These are phyloP conservation scores for Kuschelorhynchus macadamiae DNA, from an alignment of 2,888 invertebrate genomes.

Conservation along the genomic window DNA sequence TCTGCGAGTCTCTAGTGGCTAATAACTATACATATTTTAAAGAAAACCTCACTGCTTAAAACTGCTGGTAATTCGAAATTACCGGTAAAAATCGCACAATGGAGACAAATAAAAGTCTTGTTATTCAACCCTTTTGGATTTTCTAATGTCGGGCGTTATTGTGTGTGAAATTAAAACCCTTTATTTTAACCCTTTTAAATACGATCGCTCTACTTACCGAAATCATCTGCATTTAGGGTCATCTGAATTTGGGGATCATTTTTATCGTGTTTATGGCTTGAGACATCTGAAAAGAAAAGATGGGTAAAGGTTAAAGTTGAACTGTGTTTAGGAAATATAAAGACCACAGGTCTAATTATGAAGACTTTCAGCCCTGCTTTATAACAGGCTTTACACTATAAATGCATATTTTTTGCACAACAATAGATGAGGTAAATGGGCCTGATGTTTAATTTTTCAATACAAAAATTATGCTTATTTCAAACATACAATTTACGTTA, in stretches of 20 bases:
- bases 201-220: conserved; percentile 35
- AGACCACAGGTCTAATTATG: no score
- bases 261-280: conserved; percentile 17
- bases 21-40: conserved; percentile 67
- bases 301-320: no score
- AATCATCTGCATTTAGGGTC: conserved; percentile 30
- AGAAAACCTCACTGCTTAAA: conserved; percentile 47
- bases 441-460: no score
- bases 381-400: no score
- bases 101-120: conserved; percentile 66
- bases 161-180: conserved; percentile 70
- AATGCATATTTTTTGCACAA: no score
- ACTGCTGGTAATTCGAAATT: conserved; percentile 65
- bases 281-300: conserved; percentile 17
- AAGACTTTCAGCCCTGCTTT: no score
- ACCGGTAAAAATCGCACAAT: conserved; percentile 65
- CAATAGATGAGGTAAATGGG: no score
- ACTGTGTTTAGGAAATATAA: no score
- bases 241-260: conserved; percentile 26
- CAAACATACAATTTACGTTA: no score
- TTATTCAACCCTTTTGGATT: conserved; percentile 58
- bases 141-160: conserved; percentile 63
- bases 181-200: conserved; percentile 67
- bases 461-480: no score
- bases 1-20: conserved; percentile 60